Evolutionary conservation across 2,888 invertebrate species (phyloP).

Genomic region (Invenusta paracnida): DNA sequence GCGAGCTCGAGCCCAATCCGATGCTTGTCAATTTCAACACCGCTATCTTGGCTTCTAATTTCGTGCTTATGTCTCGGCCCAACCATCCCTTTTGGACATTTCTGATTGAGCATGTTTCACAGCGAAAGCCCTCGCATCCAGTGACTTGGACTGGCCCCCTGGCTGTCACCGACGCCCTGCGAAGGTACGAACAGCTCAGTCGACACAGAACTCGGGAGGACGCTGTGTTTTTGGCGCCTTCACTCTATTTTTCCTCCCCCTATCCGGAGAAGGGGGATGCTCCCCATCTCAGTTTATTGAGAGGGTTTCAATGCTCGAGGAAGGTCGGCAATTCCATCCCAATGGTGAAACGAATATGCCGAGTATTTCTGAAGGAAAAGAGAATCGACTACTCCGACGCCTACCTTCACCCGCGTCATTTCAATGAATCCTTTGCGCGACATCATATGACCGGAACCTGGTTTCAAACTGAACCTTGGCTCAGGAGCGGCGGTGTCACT

Average conservation of each 20-base stretch:
- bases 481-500: too few species aligned
- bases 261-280: too few species aligned
- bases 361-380: not conserved
- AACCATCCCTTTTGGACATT: not conserved
- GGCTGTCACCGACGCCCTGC: not conserved
- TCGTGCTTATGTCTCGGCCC: not conserved
- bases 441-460: slow-evolving; percentile 2
- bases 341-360: not conserved
- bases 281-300: too few species aligned
- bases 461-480: too few species aligned
- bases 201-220: not conserved
- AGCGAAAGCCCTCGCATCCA: not conserved
- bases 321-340: too few species aligned
- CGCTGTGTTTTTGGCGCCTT: not conserved
- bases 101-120: not conserved
- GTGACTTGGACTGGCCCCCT: not conserved
- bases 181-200: not conserved
- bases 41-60: not conserved
- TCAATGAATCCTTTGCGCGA: not conserved
- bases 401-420: not conserved
- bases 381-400: not conserved
- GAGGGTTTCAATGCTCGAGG: too few species aligned
- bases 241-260: not conserved
- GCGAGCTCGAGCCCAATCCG: not conserved
- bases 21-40: not conserved